Percentiles rank a stretch among this genome's conserved stretches.
Evolutionary conservation across 1,140 invertebrate species (phyloP).

Genomic region (Lethrus apterus): DNA sequence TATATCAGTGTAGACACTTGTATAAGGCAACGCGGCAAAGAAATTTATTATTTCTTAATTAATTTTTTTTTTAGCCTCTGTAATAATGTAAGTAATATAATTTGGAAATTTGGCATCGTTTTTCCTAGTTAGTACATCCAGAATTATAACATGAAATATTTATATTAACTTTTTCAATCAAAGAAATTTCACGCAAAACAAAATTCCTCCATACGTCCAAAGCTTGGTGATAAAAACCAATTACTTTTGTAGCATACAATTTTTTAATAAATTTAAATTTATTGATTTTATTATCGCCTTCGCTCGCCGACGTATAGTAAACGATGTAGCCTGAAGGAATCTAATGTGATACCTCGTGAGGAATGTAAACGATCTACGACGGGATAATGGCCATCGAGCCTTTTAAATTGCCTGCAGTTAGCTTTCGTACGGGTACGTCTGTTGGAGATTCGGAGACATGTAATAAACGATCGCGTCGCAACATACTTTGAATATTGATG

Average conservation of each 20-base stretch:
- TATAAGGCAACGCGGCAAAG: too few species aligned
- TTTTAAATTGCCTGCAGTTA: constrained; percentile 29
- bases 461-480: constrained; percentile 30
- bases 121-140: too few species aligned
- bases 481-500: constrained; percentile 35
- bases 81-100: too few species aligned
- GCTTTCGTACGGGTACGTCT: constrained; percentile 10
- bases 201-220: constrained; percentile 1
- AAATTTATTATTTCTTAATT: too few species aligned
- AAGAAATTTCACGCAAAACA: background rate
- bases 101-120: too few species aligned
- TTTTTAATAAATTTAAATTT: too few species aligned
- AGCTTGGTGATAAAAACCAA: too few species aligned
- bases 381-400: constrained; percentile 10
- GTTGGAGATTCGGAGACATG: constrained; percentile 20
- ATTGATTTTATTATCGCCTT: background rate
- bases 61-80: too few species aligned
- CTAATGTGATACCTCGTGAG: constrained; percentile 6
- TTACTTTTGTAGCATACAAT: too few species aligned
- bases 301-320: constrained; percentile 1
- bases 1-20: too few species aligned
- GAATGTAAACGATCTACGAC: constrained; percentile 11
- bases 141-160: too few species aligned
- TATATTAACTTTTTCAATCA: background rate
- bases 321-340: background rate